Percentiles rank a stretch among this genome's conserved stretches.
These are phyloP conservation scores for Melospiza melodia DNA, from an alignment of 2,113 vertebrate genomes.

Conservation along the genomic window DNA sequence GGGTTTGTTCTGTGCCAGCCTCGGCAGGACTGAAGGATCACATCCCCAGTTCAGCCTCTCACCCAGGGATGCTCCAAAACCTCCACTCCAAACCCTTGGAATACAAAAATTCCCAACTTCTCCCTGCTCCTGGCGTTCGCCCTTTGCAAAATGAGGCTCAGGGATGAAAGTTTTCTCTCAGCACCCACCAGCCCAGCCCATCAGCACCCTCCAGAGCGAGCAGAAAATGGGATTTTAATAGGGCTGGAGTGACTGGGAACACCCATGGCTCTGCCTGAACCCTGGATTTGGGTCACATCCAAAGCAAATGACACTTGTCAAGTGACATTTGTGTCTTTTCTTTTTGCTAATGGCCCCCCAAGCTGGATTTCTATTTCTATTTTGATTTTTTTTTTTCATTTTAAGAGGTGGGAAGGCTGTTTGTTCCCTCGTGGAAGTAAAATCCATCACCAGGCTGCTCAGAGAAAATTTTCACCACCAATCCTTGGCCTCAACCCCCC, in stretches of 20 bases:
- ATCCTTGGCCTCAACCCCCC: background rate
- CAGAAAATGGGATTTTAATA: background rate
- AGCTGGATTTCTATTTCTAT: background rate
- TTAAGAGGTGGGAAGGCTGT: background rate
- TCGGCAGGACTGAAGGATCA: background rate
- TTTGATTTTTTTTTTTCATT: background rate
- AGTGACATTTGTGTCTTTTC: background rate
- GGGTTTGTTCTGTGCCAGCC: background rate
- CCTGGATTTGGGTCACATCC: background rate
- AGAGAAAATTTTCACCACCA: fast-evolving
- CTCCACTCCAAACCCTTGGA: background rate
- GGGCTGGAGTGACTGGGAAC: background rate
- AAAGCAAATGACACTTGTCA: background rate
- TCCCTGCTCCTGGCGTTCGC: background rate
- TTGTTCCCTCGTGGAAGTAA: background rate
- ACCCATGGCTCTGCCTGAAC: background rate
- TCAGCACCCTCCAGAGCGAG: background rate
- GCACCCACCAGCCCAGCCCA: background rate
- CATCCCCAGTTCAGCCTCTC: background rate
- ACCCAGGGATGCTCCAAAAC: background rate
- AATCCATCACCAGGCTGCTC: background rate
- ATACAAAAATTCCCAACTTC: background rate
- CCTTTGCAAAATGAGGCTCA: background rate
- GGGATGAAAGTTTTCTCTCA: background rate
- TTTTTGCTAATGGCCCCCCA: background rate